Base-by-base conservation (phyloP, 2,888 invertebrate species). In the Drosophila recens region DNA sequence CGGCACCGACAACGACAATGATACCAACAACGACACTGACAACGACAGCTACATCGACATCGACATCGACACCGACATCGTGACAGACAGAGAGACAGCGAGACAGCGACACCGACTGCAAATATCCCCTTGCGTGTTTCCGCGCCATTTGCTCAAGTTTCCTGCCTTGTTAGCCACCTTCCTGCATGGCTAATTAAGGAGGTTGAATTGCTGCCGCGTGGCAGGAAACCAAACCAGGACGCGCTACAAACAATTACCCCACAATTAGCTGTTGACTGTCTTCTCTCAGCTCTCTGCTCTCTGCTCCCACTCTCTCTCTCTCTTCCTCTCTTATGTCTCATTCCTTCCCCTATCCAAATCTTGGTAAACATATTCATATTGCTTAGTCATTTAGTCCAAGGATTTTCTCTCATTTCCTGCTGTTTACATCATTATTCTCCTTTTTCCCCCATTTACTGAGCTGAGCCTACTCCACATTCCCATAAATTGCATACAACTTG, bases 121-220 rank as follows among this genome's bases (percentile, higher is more conserved):
- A 62, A 66, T 75, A 79, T 69, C 54, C 75, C 61, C 69, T 61
- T 65, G 80, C 76, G 71, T 63, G 56, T 59, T 76, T 76, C 76
- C 76, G 76, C 75, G 71, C 80, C 80, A 76, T 77, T 79, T 77
- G 80, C 63, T 59, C 42, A 63, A 66, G 76, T 61, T 79, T 80
- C 81, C 81, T 69, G 70, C 42, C 79, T 78, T 81, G 75, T 78
- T 81, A 69, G 70, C 67, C 79, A 68, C 75, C 75, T 82, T 82
- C 79, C 82, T 65, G 62, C 75, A 58, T 56, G 66, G 49, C 82
- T 79, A 79, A 79, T 79, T 79, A 79, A 61, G 71, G 56, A 66
- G 67, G 67, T 52, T 75, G 68, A 49, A 62, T 51, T 33, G 73
- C 38, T 13, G 80, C 75, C 75, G 66, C 59, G 42, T 64, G 42